Evolutionary conservation across 2,888 invertebrate genomes (phyloP).

Genomic region (Epirrhoe tristata): DNA sequence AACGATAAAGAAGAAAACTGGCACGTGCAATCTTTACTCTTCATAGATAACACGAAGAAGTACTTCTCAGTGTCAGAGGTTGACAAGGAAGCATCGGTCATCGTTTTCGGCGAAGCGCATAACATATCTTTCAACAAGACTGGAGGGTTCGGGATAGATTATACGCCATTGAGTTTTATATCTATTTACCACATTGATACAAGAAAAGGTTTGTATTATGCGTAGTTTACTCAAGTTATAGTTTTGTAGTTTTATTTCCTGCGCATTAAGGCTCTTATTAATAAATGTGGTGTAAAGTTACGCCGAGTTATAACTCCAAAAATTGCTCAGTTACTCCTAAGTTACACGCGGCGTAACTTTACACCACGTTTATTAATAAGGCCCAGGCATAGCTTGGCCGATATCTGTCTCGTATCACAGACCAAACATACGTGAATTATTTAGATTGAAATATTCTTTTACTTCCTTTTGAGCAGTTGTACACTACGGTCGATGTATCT

Average conservation of each 20-base stretch:
- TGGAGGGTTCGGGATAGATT: slow-evolving; percentile 83
- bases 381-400: too few relatives aligned
- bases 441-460: too few relatives aligned
- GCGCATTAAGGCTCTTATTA: not conserved
- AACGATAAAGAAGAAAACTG: slow-evolving; percentile 72
- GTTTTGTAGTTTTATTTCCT: not conserved
- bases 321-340: too few relatives aligned
- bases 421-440: too few relatives aligned
- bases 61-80: slow-evolving; percentile 88
- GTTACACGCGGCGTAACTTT: too few relatives aligned
- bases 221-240: not conserved
- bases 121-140: slow-evolving; percentile 76
- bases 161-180: slow-evolving; percentile 86
- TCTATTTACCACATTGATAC: slow-evolving; percentile 87
- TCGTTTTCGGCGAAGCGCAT: slow-evolving; percentile 85
- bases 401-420: too few relatives aligned
- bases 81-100: slow-evolving; percentile 86
- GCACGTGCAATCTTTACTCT: slow-evolving; percentile 80
- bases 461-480: too few relatives aligned
- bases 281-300: too few relatives aligned
- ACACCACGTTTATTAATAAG: too few relatives aligned
- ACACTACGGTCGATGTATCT: too few relatives aligned
- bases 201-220: slow-evolving; percentile 86
- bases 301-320: too few relatives aligned
- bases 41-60: slow-evolving; percentile 85